Conservation (phyloP, 37 sponge, comb jelly and placozoan species). For the Halisarca cf. caerulea region DNA sequence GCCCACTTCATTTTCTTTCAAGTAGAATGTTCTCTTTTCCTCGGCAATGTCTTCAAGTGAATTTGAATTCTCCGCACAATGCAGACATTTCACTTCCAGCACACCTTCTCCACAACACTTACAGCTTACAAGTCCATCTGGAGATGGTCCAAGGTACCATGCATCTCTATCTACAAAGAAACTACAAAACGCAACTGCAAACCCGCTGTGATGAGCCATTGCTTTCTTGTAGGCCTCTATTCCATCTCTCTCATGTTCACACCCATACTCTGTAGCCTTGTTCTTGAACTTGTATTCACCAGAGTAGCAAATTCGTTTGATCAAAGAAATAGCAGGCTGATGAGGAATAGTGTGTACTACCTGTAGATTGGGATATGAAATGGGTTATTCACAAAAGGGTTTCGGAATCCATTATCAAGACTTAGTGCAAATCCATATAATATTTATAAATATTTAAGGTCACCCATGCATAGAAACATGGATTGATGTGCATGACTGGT, state of each 20-base stretch:
- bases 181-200: not conserved
- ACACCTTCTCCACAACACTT: constrained; percentile 38
- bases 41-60: constrained; percentile 4
- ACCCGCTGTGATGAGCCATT: not conserved
- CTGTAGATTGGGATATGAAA: not conserved
- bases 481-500: not conserved
- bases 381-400: no score
- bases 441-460: not conserved
- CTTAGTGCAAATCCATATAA: not conserved
- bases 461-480: not conserved
- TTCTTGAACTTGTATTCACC: constrained; percentile 18
- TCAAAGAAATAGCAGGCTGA: constrained; percentile 29
- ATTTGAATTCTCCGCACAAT: constrained; percentile 6
- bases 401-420: no score
- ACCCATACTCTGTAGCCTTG: constrained; percentile 30
- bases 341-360: constrained; percentile 28
- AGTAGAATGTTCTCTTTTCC: constrained; percentile 3
- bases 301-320: constrained; percentile 42
- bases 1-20: not conserved
- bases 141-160: constrained; percentile 29
- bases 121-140: constrained; percentile 31
- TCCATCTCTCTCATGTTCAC: constrained; percentile 30
- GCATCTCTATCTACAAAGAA: not conserved
- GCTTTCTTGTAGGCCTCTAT: not conserved
- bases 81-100: constrained; percentile 36